Conservation (phyloP, 1,140 invertebrate species). For the Alviniconcha marisindica region DNA sequence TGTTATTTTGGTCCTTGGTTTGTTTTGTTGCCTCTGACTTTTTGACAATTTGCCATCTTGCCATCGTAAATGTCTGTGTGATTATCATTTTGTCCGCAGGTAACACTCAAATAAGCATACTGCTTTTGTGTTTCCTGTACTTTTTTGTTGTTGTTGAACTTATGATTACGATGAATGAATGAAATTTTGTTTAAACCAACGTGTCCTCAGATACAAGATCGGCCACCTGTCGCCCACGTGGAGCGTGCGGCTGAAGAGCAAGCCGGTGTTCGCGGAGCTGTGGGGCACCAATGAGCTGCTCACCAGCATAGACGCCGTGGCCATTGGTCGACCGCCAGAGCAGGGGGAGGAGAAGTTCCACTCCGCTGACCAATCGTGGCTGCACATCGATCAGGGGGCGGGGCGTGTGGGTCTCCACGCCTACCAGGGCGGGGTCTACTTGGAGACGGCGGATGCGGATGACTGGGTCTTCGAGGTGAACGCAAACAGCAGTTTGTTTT, state of each 20-base stretch:
- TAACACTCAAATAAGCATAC: no score
- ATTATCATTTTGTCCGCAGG: no score
- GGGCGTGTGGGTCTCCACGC: constrained; percentile 48
- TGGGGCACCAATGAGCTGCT: constrained; percentile 63
- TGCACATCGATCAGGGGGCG: constrained; percentile 52
- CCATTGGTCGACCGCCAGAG: constrained; percentile 63
- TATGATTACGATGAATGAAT: no score
- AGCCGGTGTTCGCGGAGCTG: constrained; percentile 54
- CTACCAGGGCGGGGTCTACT: constrained; percentile 55
- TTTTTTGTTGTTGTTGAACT: no score
- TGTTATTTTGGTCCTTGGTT: no score
- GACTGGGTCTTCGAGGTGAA: constrained; percentile 61
- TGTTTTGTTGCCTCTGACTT: no score
- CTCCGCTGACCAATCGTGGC: constrained; percentile 23
- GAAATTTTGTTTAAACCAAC: no score
- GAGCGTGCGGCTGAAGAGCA: constrained; percentile 53
- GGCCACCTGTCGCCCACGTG: constrained; percentile 60
- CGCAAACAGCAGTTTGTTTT: no score
- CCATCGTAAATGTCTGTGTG: no score
- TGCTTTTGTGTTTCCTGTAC: no score
- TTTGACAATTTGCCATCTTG: no score
- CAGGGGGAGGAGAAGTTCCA: constrained; percentile 41
- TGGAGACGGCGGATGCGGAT: constrained; percentile 50
- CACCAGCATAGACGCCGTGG: constrained; percentile 59
- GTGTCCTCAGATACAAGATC: constrained; percentile 50